A percentile compares a stretch with the other conserved stretches of the same genome.
Conservation (phyloP, 2,113 vertebrate species). For the Etheostoma spectabile region DNA sequence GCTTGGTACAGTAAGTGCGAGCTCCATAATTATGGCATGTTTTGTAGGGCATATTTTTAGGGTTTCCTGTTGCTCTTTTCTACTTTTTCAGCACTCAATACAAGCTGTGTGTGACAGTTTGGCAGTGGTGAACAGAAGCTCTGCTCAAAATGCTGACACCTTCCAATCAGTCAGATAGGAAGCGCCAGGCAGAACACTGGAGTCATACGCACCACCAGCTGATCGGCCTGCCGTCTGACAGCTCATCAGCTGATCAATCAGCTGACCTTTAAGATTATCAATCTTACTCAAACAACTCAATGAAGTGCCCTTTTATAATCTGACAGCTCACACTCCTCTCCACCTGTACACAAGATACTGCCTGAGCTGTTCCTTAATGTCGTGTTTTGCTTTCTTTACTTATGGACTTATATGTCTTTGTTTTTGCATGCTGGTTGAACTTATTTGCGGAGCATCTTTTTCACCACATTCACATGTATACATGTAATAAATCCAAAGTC, state of each 20-base stretch:
- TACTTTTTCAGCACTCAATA: not conserved
- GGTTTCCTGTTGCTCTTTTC: not conserved
- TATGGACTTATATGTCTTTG: not conserved
- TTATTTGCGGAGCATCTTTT: not conserved
- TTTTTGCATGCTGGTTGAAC: not conserved
- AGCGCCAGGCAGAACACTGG: not conserved
- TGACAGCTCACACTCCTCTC: conserved; percentile 17
- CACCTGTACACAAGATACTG: not conserved
- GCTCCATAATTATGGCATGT: not conserved
- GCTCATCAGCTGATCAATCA: conserved; percentile 36
- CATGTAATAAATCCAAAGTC: not conserved
- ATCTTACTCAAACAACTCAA: conserved; percentile 31
- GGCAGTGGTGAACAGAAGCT: not conserved
- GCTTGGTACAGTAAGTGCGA: no score
- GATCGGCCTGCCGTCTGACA: conserved; percentile 3
- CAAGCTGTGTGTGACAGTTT: not conserved
- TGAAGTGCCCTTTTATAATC: conserved; percentile 19
- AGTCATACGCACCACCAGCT: not conserved
- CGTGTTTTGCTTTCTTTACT: not conserved
- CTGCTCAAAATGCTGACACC: not conserved
- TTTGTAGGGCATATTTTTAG: not conserved
- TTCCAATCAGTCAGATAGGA: not conserved
- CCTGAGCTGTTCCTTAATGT: not conserved
- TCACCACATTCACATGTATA: not conserved
- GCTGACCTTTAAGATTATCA: conserved; percentile 26